phyloP scores from a whole-genome alignment of 2,113 vertebrate species.

The Tamias sibiricus region DNA sequence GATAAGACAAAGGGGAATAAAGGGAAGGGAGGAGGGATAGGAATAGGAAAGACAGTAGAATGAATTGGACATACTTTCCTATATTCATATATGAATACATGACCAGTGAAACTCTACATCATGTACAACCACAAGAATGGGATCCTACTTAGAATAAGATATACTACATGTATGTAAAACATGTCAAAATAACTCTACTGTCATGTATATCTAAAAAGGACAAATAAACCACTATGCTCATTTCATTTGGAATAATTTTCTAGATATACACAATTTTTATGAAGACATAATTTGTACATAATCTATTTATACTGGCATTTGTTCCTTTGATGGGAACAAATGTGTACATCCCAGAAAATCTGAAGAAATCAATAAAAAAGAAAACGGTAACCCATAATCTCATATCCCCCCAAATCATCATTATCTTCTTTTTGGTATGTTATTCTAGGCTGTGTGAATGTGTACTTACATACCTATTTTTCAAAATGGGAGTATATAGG shows the following conservation, averaged over 20 bases:
- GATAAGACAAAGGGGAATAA: too few relatives aligned
- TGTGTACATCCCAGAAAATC: background rate
- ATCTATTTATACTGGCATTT: background rate
- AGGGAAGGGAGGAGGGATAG: too few relatives aligned
- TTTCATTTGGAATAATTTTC: constrained; percentile 12
- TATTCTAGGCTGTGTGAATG: background rate
- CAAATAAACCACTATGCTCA: background rate
- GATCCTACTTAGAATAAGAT: too few relatives aligned
- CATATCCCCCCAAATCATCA: background rate
- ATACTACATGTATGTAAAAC: too few relatives aligned
- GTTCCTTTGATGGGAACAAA: background rate
- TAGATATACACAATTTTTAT: background rate
- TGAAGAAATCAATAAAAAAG: background rate
- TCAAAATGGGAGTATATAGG: background rate
- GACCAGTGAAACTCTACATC: too few relatives aligned
- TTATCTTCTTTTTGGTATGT: too few relatives aligned
- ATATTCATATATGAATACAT: too few relatives aligned
- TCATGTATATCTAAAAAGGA: too few relatives aligned
- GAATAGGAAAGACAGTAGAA: too few relatives aligned
- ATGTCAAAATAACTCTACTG: too few relatives aligned
- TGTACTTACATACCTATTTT: background rate
- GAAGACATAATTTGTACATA: background rate
- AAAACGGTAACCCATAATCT: background rate
- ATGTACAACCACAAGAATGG: too few relatives aligned
- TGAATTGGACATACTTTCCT: too few relatives aligned